These are phyloP conservation scores for Psophia crepitans DNA, from an alignment of 2,113 vertebrate species.

Conservation along the genomic window DNA sequence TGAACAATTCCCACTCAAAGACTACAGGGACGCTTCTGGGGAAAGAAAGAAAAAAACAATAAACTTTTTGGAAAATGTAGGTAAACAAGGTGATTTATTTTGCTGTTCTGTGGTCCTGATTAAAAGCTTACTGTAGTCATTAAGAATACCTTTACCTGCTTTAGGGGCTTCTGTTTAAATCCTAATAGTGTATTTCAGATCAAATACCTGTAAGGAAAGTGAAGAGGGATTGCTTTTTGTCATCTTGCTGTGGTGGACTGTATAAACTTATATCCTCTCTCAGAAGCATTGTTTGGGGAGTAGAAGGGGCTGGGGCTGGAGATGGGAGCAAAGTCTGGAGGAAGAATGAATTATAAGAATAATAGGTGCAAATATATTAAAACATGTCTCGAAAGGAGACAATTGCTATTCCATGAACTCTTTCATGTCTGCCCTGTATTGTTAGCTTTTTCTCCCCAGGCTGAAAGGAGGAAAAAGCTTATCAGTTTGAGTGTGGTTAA, in stretches of 20 bases:
- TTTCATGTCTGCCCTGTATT: background rate
- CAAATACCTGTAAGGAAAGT: background rate
- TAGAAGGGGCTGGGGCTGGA: background rate
- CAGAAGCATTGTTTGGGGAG: background rate
- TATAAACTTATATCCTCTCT: background rate
- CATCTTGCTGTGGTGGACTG: background rate
- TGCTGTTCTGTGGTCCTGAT: background rate
- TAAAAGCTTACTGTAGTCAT: background rate
- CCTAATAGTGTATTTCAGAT: background rate
- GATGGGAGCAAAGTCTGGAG: background rate
- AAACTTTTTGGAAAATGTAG: background rate
- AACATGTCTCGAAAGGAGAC: background rate
- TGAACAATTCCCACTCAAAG: background rate
- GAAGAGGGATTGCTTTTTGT: background rate
- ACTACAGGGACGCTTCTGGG: background rate
- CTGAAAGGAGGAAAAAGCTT: constrained; percentile 25
- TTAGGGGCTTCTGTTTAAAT: background rate
- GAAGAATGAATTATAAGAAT: background rate
- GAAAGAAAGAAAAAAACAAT: background rate
- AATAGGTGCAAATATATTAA: background rate
- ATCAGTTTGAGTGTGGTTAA: constrained; percentile 36
- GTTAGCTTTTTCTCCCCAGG: background rate
- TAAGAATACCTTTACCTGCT: background rate
- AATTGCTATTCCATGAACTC: background rate
- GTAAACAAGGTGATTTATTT: background rate